Conservation (phyloP, 64 coral and sea anemone genomes). For the Montipora capricornis region DNA sequence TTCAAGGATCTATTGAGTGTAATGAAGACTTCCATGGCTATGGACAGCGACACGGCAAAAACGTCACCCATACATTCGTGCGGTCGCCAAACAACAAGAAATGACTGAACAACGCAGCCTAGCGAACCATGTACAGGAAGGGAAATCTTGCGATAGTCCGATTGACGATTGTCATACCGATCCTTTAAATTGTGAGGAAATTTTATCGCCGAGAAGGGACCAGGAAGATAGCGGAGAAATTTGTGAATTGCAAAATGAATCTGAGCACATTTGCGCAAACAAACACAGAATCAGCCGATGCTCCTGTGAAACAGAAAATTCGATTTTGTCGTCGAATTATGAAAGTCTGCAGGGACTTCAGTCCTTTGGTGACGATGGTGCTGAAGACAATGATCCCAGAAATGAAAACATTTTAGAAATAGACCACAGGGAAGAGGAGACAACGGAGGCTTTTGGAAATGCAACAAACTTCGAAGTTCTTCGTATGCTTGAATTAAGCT, state of each 20-base stretch:
- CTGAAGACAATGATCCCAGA: background rate
- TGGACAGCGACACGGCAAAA: background rate
- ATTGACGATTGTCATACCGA: constrained; percentile 1
- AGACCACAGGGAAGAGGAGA: background rate
- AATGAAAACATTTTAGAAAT: background rate
- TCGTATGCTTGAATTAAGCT: background rate
- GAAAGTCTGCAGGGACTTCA: constrained; percentile 28
- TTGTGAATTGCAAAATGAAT: background rate
- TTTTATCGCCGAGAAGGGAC: background rate
- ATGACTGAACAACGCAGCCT: background rate
- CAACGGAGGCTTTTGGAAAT: background rate
- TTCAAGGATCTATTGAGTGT: background rate
- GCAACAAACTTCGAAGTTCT: background rate
- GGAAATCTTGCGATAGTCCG: background rate
- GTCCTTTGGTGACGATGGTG: background rate
- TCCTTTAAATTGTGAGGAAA: background rate
- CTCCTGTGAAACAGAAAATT: constrained; percentile 41
- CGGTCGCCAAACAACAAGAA: background rate
- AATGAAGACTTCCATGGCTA: background rate
- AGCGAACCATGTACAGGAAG: background rate
- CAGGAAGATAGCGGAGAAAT: background rate
- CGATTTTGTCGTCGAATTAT: constrained; percentile 21
- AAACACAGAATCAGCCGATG: background rate
- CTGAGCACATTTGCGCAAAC: background rate
- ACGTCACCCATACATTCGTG: background rate